These are phyloP conservation scores for Lottia scabra DNA, from an alignment of 2,888 invertebrate genomes.

Conservation along the genomic window DNA sequence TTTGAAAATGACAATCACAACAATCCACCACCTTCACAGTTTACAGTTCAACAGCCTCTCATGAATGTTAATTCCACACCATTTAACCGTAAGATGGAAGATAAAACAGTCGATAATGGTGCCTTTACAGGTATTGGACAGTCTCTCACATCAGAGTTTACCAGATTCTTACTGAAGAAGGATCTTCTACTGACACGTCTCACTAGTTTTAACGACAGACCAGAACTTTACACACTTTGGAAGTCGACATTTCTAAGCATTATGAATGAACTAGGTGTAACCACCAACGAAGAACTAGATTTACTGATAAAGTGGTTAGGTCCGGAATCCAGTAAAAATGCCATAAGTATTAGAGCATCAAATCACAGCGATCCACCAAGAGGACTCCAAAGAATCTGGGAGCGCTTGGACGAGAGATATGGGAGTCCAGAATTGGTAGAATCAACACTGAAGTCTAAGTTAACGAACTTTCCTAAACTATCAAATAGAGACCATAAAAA, in stretches of 20 bases:
- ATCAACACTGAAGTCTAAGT: slow-evolving; percentile 22
- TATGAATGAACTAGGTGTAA: slow-evolving; percentile 13
- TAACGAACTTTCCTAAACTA: slow-evolving; percentile 31
- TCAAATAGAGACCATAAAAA: slow-evolving; percentile 25
- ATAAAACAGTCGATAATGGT: neutral
- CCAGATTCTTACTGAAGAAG: slow-evolving; percentile 13
- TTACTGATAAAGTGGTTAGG: slow-evolving; percentile 25
- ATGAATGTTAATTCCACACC: neutral
- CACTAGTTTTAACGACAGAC: slow-evolving; percentile 14
- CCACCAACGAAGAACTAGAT: slow-evolving; percentile 19
- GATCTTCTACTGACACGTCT: slow-evolving; percentile 13
- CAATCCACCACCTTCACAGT: neutral
- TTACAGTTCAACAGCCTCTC: neutral
- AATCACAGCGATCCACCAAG: slow-evolving; percentile 18
- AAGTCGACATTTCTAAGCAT: slow-evolving; percentile 17
- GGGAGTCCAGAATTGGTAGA: slow-evolving; percentile 30
- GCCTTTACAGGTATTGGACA: neutral
- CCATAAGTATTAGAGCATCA: slow-evolving; percentile 24
- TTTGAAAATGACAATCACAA: neutral
- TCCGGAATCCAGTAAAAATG: slow-evolving; percentile 21
- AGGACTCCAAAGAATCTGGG: slow-evolving; percentile 26
- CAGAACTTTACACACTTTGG: slow-evolving; percentile 13
- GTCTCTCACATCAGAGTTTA: slow-evolving; percentile 1
- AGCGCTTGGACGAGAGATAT: slow-evolving; percentile 29
- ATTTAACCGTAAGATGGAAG: neutral